Base-by-base conservation (phyloP, 2,113 vertebrate species). In the Riparia riparia region DNA sequence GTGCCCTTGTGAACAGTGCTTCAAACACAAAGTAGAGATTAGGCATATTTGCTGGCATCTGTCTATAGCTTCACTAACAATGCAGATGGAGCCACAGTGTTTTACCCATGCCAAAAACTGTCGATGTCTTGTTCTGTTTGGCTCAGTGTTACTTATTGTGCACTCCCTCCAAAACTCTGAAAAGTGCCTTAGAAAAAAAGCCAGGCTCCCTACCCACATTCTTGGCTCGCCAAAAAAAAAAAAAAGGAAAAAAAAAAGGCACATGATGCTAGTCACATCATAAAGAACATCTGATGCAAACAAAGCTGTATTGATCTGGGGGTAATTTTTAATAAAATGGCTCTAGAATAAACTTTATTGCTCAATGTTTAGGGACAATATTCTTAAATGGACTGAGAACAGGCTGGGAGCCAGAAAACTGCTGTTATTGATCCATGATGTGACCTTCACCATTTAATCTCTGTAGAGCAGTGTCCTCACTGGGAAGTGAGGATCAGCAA, bases 391-490 rank as follows among this genome's bases (percentile, higher is more conserved):
- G 83, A 64, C 71, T 70, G 47, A 93, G 76, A 88, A 84, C 51
- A 79, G 58, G 45, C 63, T 66, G 60, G 54, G 44, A 88, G 90
- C 85, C 73, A 94, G 57, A n/a, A 68, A 93, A 63, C 50, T 70
- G 49, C 49, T 53, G 76, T 81, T 86, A 91, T 82, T 25, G 95
- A 96, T 89, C 95, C 1, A 3, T 22, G 12, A 53, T 15, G 47
- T 86, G 95, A 71, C 95, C 97, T 96, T 97, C 93, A 93, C 73
- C 82, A 32, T 70, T 90, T 79, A 93, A 90, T 85, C 92, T 96
- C 54, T 86, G 90, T 50, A 70, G 70, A 88, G 61, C 89, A 45
- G 51, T 91, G 90, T 93, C 95, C 77, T 82, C 79, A 65, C 41
- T 8, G 60, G 63, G 66, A 78, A 72, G 26, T 0, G 0, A 85